A percentile compares a stretch with the other conserved stretches of the same genome.
These are phyloP conservation scores for Pinctada fucata DNA, from an alignment of 2,888 invertebrate species.

Conservation along the genomic window DNA sequence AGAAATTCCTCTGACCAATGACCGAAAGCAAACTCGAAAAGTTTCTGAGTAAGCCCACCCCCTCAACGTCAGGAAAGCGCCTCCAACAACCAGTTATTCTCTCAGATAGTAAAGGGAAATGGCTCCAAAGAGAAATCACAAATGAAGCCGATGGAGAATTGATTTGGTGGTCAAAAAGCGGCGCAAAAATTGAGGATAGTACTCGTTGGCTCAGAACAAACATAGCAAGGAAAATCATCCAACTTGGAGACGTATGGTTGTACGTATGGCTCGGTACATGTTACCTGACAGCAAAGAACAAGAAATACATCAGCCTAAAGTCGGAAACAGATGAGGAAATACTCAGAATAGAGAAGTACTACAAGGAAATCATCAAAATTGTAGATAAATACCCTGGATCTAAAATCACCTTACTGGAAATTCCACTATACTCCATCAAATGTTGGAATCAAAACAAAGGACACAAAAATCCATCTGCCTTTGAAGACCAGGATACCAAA, in stretches of 20 bases:
- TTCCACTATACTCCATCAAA: too few species aligned
- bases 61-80: neutral
- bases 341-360: neutral
- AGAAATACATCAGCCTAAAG: neutral
- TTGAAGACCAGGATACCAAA: constrained; percentile 6
- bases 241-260: constrained; percentile 6
- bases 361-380: neutral
- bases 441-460: neutral
- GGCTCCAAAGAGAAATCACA: neutral
- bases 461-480: neutral
- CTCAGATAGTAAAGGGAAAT: neutral
- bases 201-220: neutral
- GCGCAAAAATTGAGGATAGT: too few species aligned
- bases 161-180: neutral
- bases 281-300: neutral
- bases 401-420: constrained; percentile 2
- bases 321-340: neutral
- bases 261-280: constrained; percentile 15
- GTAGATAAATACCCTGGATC: neutral
- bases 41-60: neutral
- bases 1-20: neutral
- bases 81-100: neutral
- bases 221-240: too few species aligned
- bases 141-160: neutral
- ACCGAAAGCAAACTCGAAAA: neutral